Conservation (phyloP, 2,888 invertebrate species). For the Nezara viridula region DNA sequence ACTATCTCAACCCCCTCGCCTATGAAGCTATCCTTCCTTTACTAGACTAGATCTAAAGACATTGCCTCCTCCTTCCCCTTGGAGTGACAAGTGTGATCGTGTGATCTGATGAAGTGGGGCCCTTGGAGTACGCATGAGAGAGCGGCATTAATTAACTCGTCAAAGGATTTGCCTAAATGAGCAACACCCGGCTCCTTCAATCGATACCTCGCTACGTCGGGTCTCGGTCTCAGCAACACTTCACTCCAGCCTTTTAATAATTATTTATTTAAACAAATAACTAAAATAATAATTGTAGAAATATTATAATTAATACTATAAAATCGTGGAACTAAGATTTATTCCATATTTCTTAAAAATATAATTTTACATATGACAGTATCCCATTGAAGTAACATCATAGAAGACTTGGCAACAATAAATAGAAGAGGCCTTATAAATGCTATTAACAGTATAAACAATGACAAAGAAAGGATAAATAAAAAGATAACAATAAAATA, state of each 20-base stretch:
- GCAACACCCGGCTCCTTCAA: background rate
- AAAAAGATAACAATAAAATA: too few relatives aligned
- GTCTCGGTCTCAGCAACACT: background rate
- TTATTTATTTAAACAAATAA: background rate
- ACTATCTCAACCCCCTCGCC: too few relatives aligned
- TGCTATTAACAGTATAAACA: too few relatives aligned
- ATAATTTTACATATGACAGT: too few relatives aligned
- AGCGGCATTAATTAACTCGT: background rate
- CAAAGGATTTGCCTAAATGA: constrained; percentile 21
- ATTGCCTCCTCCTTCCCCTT: background rate
- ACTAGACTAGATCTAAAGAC: background rate
- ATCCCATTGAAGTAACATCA: too few relatives aligned
- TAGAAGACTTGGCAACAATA: too few relatives aligned
- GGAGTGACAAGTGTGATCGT: background rate
- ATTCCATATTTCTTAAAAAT: too few relatives aligned
- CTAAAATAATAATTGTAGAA: background rate
- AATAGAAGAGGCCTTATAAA: too few relatives aligned
- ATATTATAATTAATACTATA: background rate
- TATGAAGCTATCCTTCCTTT: background rate
- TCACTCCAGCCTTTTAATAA: too few relatives aligned
- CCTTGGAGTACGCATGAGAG: background rate
- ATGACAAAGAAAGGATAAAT: too few relatives aligned
- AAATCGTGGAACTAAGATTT: too few relatives aligned
- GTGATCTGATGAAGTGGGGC: background rate
- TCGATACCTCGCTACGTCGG: background rate